phyloP scores from a whole-genome alignment of 2,113 vertebrate species.

The Erythrocercus mccallii region DNA sequence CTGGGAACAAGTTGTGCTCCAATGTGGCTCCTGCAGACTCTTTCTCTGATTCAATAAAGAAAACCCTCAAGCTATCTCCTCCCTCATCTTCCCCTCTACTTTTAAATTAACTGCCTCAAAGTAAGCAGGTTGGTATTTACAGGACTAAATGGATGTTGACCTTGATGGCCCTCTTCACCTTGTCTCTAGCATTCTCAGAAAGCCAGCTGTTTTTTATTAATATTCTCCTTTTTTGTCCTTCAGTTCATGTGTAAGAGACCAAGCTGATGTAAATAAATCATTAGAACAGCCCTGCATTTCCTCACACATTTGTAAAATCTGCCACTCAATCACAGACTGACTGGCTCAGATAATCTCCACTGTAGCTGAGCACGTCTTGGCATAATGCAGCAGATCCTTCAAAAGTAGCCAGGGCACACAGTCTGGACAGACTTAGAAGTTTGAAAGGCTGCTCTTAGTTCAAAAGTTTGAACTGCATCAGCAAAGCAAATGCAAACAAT shows the following conservation, averaged over 20 bases:
- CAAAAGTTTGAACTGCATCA: background rate
- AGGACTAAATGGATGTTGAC: background rate
- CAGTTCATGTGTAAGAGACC: background rate
- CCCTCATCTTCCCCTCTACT: background rate
- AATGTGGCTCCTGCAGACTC: background rate
- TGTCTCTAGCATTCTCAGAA: background rate
- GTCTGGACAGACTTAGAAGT: background rate
- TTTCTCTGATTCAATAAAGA: background rate
- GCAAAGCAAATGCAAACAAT: background rate
- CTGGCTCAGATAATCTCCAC: background rate
- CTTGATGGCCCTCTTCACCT: background rate
- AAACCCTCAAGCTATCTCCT: background rate
- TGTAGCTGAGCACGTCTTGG: rapidly evolving
- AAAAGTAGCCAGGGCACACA: background rate
- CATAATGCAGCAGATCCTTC: background rate
- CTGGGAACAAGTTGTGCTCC: rapidly evolving
- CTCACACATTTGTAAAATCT: background rate
- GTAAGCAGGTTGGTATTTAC: background rate
- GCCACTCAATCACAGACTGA: background rate
- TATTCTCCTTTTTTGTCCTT: background rate
- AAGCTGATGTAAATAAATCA: background rate
- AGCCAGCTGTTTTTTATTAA: background rate
- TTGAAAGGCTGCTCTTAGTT: background rate
- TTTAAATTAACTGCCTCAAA: background rate
- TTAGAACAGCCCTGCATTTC: background rate